Conservation (phyloP, 1,140 invertebrate genomes). For the Conus betulinus region DNA sequence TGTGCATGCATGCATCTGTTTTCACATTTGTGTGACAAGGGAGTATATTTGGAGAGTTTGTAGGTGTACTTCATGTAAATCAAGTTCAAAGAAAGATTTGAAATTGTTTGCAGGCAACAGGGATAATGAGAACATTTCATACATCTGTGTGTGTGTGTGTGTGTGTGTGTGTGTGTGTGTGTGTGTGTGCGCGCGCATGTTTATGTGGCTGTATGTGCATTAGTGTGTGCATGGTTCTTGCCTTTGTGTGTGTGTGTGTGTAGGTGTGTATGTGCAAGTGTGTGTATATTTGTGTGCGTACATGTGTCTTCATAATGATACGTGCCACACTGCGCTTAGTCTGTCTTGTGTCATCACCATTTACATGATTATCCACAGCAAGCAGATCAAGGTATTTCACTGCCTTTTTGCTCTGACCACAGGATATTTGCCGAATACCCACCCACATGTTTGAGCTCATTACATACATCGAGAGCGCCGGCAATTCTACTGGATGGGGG, state of each 20-base stretch:
- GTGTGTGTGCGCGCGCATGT: no score
- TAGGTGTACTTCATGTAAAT: no score
- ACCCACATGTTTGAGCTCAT: slow-evolving; percentile 75
- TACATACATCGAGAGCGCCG: slow-evolving; percentile 58
- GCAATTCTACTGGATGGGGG: slow-evolving; percentile 78
- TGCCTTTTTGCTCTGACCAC: background rate
- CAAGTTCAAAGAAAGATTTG: no score
- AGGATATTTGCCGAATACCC: slow-evolving; percentile 73
- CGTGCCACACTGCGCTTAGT: no score
- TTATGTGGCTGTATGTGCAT: background rate
- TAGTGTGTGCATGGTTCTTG: background rate
- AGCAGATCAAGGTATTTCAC: background rate
- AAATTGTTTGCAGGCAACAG: background rate
- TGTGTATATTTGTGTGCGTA: no score
- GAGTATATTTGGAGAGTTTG: background rate
- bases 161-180: no score
- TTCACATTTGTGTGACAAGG: background rate
- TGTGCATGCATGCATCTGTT: background rate
- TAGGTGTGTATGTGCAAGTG: background rate
- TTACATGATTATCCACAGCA: background rate
- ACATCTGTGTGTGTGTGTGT: no score
- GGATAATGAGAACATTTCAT: no score
- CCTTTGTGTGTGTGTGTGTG: background rate
- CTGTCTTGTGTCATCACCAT: no score
- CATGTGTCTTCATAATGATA: no score